Percentiles rank a stretch among this genome's conserved stretches.
These are phyloP conservation scores for Oceanites oceanicus DNA, from an alignment of 2,113 vertebrate genomes.

Conservation along the genomic window DNA sequence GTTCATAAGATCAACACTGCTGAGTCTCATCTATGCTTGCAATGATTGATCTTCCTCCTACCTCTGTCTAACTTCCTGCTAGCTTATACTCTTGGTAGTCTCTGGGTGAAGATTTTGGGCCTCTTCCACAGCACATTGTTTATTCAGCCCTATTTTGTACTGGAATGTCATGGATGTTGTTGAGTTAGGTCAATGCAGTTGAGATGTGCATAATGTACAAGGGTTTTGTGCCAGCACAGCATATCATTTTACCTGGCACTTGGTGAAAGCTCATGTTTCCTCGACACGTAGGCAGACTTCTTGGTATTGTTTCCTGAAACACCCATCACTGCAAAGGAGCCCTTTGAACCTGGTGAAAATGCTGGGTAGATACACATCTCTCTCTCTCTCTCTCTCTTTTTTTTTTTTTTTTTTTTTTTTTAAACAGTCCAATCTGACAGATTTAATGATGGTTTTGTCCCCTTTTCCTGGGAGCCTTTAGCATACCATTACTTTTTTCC, in stretches of 20 bases:
- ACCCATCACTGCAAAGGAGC: not conserved
- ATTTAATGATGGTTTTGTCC: not conserved
- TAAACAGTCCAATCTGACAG: not conserved
- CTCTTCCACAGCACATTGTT: not conserved
- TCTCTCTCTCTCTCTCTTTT: no score
- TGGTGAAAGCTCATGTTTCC: not conserved
- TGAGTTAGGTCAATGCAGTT: not conserved
- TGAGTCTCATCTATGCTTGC: not conserved
- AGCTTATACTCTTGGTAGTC: not conserved
- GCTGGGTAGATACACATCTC: not conserved
- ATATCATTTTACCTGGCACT: not conserved
- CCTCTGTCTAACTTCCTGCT: not conserved
- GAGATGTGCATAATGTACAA: not conserved
- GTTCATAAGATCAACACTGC: not conserved
- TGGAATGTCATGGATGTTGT: accelerated
- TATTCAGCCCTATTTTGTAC: not conserved
- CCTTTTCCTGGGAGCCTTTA: not conserved
- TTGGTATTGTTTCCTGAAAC: not conserved
- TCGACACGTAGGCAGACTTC: not conserved
- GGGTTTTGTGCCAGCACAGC: not conserved
- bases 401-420: not conserved
- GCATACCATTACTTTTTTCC: not conserved
- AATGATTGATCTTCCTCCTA: not conserved
- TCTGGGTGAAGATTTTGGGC: not conserved
- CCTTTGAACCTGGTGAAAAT: not conserved